These are phyloP conservation scores for Melanotaenia pygmaea DNA, from an alignment of 2,797 vertebrate species.

Conservation along the genomic window DNA sequence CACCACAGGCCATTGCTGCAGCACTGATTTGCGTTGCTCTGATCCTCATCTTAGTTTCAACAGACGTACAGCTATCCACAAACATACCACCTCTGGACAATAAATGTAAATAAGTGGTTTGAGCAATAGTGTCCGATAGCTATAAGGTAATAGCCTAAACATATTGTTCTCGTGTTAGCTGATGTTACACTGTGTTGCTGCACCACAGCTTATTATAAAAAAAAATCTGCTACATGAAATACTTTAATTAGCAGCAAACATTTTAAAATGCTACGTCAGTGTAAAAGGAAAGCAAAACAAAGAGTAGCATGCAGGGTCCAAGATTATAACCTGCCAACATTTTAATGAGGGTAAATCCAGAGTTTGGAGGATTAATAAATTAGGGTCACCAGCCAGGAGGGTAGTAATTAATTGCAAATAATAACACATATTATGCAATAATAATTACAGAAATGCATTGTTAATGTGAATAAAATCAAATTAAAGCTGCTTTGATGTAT, in stretches of 20 bases:
- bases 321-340: background rate
- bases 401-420: background rate
- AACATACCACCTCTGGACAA: slow-evolving; percentile 3
- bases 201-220: background rate
- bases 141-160: slow-evolving; percentile 6
- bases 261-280: background rate
- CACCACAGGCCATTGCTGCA: slow-evolving; percentile 65
- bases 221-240: background rate
- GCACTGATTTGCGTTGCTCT: slow-evolving; percentile 39
- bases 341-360: background rate
- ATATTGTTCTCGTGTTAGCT: background rate
- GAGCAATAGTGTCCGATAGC: background rate
- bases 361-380: background rate
- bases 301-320: background rate
- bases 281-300: background rate
- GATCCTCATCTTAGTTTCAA: slow-evolving; percentile 34
- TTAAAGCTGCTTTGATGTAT: background rate
- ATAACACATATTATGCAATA: too few relatives aligned
- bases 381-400: background rate
- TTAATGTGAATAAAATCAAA: background rate
- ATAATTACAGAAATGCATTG: background rate
- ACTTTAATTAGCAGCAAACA: slow-evolving; percentile 14
- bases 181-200: background rate
- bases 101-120: background rate
- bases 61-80: slow-evolving; percentile 17